Percentiles rank a stretch among this genome's conserved stretches.
Conservation (phyloP, 2,888 invertebrate species). For the Alloscopus bannaensis region DNA sequence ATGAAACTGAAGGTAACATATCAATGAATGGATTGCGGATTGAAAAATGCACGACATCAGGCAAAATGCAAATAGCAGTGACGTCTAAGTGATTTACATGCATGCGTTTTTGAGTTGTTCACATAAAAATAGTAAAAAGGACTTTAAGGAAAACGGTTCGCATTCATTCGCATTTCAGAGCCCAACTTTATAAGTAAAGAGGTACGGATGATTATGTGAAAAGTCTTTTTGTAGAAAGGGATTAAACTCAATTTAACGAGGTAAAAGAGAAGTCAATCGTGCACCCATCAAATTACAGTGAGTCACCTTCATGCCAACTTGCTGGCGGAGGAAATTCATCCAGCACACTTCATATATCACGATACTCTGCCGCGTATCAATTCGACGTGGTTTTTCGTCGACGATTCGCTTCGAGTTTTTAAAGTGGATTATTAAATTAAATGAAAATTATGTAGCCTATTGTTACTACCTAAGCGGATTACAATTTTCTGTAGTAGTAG, state of each 20-base stretch:
- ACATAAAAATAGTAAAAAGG: too few relatives aligned
- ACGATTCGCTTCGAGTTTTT: not conserved
- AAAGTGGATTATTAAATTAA: slow-evolving; percentile 13
- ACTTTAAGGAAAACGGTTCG: slow-evolving; percentile 27
- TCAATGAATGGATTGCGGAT: not conserved
- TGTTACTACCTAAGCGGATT: not conserved
- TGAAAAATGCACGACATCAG: not conserved
- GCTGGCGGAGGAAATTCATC: slow-evolving; percentile 33
- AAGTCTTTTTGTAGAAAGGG: not conserved
- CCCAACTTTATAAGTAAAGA: slow-evolving; percentile 4
- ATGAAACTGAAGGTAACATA: too few relatives aligned
- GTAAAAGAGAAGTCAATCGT: slow-evolving; percentile 1
- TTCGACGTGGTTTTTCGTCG: slow-evolving; percentile 29
- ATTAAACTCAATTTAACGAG: not conserved
- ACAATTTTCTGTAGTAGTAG: too few relatives aligned
- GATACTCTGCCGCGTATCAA: slow-evolving; percentile 7
- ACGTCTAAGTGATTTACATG: not conserved
- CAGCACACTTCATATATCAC: slow-evolving; percentile 19
- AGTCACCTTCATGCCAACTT: slow-evolving; percentile 42
- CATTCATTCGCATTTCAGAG: slow-evolving; percentile 37
- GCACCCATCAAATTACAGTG: not conserved
- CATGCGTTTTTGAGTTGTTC: not conserved
- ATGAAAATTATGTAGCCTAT: not conserved
- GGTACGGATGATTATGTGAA: not conserved
- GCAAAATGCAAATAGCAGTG: not conserved